Evolutionary conservation across 2,797 vertebrate species (phyloP).

Genomic region (Propithecus deckenii): DNA sequence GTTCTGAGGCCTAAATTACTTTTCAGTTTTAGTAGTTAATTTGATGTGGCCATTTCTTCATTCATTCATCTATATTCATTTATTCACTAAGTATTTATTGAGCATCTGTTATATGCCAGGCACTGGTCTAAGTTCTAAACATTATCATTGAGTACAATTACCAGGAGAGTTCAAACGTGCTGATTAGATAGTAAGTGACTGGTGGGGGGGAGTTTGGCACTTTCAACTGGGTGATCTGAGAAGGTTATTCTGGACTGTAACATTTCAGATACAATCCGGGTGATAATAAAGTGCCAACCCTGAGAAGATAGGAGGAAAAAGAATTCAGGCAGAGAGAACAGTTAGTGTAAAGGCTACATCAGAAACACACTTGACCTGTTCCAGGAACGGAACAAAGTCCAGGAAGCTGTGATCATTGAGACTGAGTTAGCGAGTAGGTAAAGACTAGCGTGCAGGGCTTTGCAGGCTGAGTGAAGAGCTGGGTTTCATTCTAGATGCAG

Average conservation of each 20-base stretch:
- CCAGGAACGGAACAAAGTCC: not conserved
- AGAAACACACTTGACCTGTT: not conserved
- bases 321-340: not conserved
- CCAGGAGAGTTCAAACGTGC: not conserved
- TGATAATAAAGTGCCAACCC: not conserved
- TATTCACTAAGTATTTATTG: not conserved
- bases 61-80: not conserved
- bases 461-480: not conserved
- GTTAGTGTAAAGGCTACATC: not conserved
- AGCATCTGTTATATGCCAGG: not conserved
- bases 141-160: not conserved
- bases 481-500: not conserved
- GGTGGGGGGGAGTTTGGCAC: not conserved
- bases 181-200: not conserved
- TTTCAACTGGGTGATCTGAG: not conserved
- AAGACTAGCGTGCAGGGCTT: not conserved
- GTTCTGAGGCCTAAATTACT: not conserved
- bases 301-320: not conserved
- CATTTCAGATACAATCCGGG: not conserved
- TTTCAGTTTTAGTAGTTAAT: not conserved
- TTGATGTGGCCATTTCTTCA: not conserved
- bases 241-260: not conserved
- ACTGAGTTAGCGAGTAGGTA: not conserved
- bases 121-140: not conserved
- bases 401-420: not conserved